Base-by-base conservation (phyloP, 2,888 invertebrate species). In the Aricia artaxerxes region DNA sequence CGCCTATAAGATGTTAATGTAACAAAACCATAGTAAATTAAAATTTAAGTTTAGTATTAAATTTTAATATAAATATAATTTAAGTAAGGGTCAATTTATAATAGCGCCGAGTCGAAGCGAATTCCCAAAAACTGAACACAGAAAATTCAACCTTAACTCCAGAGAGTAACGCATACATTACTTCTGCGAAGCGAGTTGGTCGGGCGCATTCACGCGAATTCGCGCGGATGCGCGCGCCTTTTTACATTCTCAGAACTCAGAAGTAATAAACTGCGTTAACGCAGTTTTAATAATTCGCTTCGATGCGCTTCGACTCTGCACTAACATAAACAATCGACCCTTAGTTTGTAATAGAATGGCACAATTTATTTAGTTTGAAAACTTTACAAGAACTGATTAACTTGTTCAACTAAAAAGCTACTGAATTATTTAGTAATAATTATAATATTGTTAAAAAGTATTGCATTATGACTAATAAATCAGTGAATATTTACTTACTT, bases 1-100 rank as follows among this genome's bases (percentile, higher is more conserved):
- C 96, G 16, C 96, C 96, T 7, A 95, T 96, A 89, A 93, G 95
- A 85, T 96, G 96, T 85, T 91, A 86, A 84, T 78, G 38, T 76
- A 11, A 73, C 24, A 35, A 40, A 57, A 78, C 31, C 13, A 64
- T 35, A 24, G 40, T 57, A 78, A 75, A 2, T 53, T 69, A 64
- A 31, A 4, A 64, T 64, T 31, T 24, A 35, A 2, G 35, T 69
- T 16, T 69, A 38, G 69, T 69, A 69, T 69, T 69, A 69, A 69
- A 69, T 35, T 69, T 24, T 4, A 24, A 38, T 64, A 35, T 64
- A 38, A 35, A 38, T 35, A 69, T 4, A 9, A 69, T 69, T 35
- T 13, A 16, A 69, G 5, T 69, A 69, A 16, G 24, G 24, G 24
- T 24, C 24, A 24, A 24, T 24, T 24, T 24, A 24, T 24, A 24